Evolutionary conservation across 2,113 vertebrate genomes (phyloP).

Genomic region (Merops nubicus): DNA sequence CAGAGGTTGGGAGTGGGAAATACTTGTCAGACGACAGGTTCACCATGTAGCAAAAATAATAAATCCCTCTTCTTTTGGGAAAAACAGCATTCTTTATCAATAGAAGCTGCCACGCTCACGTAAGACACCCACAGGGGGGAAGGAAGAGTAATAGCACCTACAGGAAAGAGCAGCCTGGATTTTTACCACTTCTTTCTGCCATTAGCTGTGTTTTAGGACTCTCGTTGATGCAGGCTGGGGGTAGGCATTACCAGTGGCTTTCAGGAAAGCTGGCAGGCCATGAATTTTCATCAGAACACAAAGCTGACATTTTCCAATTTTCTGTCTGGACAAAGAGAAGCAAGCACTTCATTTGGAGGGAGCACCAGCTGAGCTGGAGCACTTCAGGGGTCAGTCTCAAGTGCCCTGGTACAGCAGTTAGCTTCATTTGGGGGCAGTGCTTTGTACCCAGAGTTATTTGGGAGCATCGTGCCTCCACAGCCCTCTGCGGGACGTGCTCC

Average conservation of each 20-base stretch:
- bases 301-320: conserved; percentile 28
- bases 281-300: conserved; percentile 40
- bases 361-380: rapidly evolving
- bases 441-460: background rate
- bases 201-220: background rate
- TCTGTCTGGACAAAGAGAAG: conserved; percentile 13
- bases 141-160: background rate
- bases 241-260: background rate
- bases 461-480: background rate
- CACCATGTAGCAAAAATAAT: conserved; percentile 7
- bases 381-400: rapidly evolving
- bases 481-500: rapidly evolving
- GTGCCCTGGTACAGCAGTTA: background rate
- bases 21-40: conserved; percentile 11
- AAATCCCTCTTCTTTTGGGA: conserved; percentile 19
- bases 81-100: background rate
- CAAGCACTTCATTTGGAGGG: background rate
- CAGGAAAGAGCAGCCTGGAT: background rate
- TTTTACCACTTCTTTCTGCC: background rate
- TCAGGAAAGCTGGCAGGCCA: conserved; percentile 17
- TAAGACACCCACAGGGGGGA: background rate
- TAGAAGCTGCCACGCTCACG: background rate
- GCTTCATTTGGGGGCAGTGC: background rate
- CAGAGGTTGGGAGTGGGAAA: conserved; percentile 2
- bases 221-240: background rate